These are phyloP conservation scores for Trematomus bernacchii DNA, from an alignment of 2,797 vertebrate genomes.

Conservation along the genomic window DNA sequence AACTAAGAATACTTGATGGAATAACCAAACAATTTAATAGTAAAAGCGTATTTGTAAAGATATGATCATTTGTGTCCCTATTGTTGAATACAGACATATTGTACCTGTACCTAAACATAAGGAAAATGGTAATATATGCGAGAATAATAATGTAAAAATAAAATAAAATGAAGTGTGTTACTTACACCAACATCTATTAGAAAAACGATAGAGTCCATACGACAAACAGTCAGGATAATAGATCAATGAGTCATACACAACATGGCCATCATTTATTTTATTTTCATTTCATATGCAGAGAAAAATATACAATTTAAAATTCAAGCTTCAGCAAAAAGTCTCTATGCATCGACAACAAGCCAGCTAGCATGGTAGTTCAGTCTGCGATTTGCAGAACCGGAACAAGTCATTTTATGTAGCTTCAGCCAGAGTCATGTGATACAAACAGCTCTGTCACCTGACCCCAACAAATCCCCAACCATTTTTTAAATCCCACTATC, in stretches of 20 bases:
- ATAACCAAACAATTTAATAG: background rate
- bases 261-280: slow-evolving; percentile 64
- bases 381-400: slow-evolving; percentile 51
- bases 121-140: too few species aligned
- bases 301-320: slow-evolving; percentile 81
- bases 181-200: background rate
- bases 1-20: background rate
- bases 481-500: background rate
- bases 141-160: too few species aligned
- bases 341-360: slow-evolving; percentile 69
- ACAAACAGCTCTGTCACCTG: slow-evolving; percentile 40
- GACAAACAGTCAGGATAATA: background rate
- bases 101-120: too few species aligned
- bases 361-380: slow-evolving; percentile 51
- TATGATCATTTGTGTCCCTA: background rate
- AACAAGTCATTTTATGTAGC: slow-evolving; percentile 50
- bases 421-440: slow-evolving; percentile 67
- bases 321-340: slow-evolving; percentile 79
- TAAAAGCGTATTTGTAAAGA: background rate
- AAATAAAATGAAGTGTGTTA: background rate
- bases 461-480: background rate
- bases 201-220: background rate
- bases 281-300: slow-evolving; percentile 75
- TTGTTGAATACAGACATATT: too few species aligned
- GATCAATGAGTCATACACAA: background rate